These are phyloP conservation scores for Macropus fuliginosus DNA, from an alignment of 2,797 vertebrate genomes.

Conservation along the genomic window DNA sequence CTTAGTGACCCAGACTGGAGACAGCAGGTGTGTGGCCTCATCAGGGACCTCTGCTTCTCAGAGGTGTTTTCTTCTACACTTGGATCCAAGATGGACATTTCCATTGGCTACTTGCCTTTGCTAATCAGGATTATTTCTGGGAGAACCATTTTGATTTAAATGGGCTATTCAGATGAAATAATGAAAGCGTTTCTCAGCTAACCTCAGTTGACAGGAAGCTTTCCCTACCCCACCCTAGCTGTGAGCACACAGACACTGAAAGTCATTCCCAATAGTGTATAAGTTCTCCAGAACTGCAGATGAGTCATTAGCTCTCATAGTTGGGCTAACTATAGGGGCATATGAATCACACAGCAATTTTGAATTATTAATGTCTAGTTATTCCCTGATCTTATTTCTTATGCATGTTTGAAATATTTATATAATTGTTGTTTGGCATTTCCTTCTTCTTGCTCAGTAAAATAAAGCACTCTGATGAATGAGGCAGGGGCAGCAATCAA, in stretches of 20 bases:
- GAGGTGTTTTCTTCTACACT: not conserved
- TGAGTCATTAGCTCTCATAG: slow-evolving; percentile 9
- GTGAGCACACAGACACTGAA: not conserved
- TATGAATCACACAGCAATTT: slow-evolving; percentile 47
- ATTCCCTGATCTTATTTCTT: slow-evolving; percentile 24
- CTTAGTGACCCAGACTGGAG: not conserved
- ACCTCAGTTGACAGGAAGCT: not conserved
- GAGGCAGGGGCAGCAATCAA: slow-evolving; percentile 24
- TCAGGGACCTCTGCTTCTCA: not conserved
- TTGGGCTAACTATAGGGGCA: not conserved
- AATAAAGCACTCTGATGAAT: slow-evolving; percentile 63
- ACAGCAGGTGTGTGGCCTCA: not conserved
- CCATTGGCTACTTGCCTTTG: not conserved
- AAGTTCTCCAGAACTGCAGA: not conserved
- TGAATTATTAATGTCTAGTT: slow-evolving; percentile 26
- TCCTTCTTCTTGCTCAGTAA: slow-evolving; percentile 17
- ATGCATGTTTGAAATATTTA: slow-evolving; percentile 39
- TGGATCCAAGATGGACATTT: not conserved
- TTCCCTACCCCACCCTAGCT: not conserved
- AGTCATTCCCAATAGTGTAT: not conserved
- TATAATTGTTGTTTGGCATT: slow-evolving; percentile 49
- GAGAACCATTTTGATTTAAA: not conserved
- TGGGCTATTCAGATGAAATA: no score
- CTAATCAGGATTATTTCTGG: not conserved
- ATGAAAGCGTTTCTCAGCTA: not conserved